These are phyloP conservation scores for Gnatocerus cornutus DNA, from an alignment of 2,888 invertebrate species.

Conservation along the genomic window DNA sequence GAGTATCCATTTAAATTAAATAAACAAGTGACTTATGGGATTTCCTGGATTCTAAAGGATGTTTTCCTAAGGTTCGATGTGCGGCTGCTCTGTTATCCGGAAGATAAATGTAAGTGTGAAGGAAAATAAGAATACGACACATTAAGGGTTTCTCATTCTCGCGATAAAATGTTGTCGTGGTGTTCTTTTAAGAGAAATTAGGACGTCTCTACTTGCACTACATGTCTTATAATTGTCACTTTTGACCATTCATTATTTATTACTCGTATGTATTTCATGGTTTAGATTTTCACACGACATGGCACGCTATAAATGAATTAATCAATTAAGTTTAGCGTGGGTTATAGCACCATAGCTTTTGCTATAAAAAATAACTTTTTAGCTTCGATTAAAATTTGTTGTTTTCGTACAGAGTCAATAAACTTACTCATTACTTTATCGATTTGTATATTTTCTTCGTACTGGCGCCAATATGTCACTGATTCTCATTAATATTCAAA, in stretches of 20 bases:
- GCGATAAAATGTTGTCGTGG: background rate
- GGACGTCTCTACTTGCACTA: background rate
- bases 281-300: too few relatives aligned
- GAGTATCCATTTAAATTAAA: constrained; percentile 35
- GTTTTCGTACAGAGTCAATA: background rate
- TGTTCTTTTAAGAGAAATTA: too few relatives aligned
- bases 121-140: background rate
- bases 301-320: background rate
- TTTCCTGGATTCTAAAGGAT: constrained; percentile 24
- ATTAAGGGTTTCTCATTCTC: constrained; percentile 6
- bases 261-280: background rate
- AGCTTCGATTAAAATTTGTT: background rate
- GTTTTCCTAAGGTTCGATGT: constrained; percentile 27
- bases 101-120: constrained; percentile 11
- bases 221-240: background rate
- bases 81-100: constrained; percentile 17
- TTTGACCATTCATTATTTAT: constrained; percentile 4
- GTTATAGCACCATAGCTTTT: too few relatives aligned
- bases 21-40: constrained; percentile 29
- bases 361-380: too few relatives aligned
- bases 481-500: constrained; percentile 14
- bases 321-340: background rate
- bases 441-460: constrained; percentile 15
- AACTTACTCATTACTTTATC: constrained; percentile 1
- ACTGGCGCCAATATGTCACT: constrained; percentile 9